phyloP scores from a whole-genome alignment of 2,888 invertebrate genomes.

The Deroplatys truncata region DNA sequence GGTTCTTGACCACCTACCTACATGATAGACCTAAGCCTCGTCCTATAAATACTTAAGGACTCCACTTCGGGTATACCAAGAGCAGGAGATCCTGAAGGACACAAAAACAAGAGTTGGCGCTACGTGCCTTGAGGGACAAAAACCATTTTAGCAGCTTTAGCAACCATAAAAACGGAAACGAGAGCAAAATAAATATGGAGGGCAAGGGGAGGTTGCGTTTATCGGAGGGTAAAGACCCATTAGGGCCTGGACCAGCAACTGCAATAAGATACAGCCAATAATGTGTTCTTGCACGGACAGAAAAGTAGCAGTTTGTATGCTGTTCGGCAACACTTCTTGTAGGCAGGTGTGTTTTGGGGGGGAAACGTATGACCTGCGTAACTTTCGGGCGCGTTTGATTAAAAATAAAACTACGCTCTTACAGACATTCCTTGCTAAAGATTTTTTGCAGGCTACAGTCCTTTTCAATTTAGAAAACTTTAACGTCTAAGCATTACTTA shows the following conservation, averaged over 20 bases:
- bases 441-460: too few species aligned
- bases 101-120: neutral
- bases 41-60: neutral
- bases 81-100: neutral
- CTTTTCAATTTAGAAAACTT: too few species aligned
- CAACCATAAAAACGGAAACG: neutral
- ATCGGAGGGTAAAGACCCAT: conserved; percentile 14
- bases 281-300: neutral
- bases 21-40: too few species aligned
- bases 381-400: neutral
- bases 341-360: neutral
- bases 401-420: neutral
- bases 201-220: neutral
- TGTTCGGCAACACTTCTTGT: neutral
- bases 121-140: neutral
- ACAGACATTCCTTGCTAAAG: too few species aligned
- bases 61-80: neutral
- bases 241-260: neutral
- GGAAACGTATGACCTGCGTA: neutral
- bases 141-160: neutral
- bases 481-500: too few species aligned
- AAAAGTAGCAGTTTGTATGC: neutral
- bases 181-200: neutral
- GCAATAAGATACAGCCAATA: neutral
- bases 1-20: too few species aligned